Conservation (phyloP, 2,113 vertebrate genomes). For the Pimephales promelas region DNA sequence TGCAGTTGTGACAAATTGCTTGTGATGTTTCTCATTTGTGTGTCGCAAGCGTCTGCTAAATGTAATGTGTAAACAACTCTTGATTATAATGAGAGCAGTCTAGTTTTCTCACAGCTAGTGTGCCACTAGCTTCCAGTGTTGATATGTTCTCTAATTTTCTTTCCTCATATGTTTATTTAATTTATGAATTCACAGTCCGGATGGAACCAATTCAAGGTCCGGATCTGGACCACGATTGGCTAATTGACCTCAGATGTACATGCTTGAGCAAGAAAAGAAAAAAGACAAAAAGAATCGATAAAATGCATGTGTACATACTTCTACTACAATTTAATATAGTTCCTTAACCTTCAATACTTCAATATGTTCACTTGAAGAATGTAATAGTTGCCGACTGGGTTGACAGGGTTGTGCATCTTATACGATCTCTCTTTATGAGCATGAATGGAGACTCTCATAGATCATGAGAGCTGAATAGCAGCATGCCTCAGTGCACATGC, state of each 20-base stretch:
- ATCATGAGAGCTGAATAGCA: conserved; percentile 19
- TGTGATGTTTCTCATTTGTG: conserved; percentile 3
- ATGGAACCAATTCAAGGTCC: background rate
- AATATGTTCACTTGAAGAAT: conserved; percentile 18
- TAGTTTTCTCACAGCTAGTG: background rate
- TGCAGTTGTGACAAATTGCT: background rate
- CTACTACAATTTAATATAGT: background rate
- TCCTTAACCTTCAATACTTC: background rate
- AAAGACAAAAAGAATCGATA: background rate
- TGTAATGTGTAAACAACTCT: conserved; percentile 10
- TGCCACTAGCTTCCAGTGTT: background rate
- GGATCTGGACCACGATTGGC: background rate
- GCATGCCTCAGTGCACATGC: conserved; percentile 14
- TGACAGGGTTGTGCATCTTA: conserved; percentile 19
- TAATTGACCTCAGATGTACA: background rate
- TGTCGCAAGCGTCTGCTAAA: background rate
- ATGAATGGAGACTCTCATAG: conserved; percentile 20
- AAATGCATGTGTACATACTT: background rate
- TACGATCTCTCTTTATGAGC: conserved; percentile 24
- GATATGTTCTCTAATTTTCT: background rate
- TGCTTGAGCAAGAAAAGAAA: background rate
- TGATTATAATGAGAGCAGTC: conserved; percentile 4
- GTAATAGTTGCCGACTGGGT: background rate
- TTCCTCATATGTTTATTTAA: background rate
- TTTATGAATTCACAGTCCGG: background rate